Percentiles rank a stretch among this genome's conserved stretches.
These are phyloP conservation scores for Zosterops pallidus DNA, from an alignment of 2,113 vertebrate species.

Conservation along the genomic window DNA sequence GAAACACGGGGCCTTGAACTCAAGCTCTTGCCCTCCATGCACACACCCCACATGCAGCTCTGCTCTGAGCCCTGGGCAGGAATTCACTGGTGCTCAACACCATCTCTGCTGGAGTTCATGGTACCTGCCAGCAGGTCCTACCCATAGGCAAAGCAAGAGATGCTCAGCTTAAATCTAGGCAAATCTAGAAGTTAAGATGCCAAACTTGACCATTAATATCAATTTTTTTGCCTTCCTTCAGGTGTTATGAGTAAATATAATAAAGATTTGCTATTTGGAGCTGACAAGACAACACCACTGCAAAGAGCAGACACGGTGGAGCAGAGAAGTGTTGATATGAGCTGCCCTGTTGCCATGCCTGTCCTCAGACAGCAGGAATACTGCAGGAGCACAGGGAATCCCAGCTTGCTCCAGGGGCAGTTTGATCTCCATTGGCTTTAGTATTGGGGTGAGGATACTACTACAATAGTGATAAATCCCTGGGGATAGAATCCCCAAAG, in stretches of 20 bases:
- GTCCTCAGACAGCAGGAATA: not conserved
- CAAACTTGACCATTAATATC: not conserved
- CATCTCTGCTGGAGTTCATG: no score
- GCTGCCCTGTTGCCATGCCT: not conserved
- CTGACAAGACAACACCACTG: not conserved
- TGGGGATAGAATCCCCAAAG: not conserved
- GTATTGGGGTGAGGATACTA: not conserved
- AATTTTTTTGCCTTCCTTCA: not conserved
- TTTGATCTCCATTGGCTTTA: not conserved
- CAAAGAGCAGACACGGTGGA: rapidly evolving
- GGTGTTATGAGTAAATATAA: not conserved
- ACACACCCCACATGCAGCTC: no score
- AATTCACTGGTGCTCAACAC: no score
- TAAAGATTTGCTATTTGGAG: not conserved
- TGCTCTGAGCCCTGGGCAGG: no score
- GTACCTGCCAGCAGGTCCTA: not conserved
- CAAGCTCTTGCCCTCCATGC: no score
- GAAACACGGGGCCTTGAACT: no score
- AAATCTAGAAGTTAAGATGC: not conserved
- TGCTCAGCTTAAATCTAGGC: not conserved
- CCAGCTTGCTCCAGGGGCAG: not conserved
- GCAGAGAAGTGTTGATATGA: not conserved
- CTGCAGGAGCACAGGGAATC: not conserved
- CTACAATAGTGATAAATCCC: not conserved
- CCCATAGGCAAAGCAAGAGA: not conserved